These are phyloP conservation scores for Ptychadena robeensis DNA, from an alignment of 2,797 vertebrate species.

Conservation along the genomic window DNA sequence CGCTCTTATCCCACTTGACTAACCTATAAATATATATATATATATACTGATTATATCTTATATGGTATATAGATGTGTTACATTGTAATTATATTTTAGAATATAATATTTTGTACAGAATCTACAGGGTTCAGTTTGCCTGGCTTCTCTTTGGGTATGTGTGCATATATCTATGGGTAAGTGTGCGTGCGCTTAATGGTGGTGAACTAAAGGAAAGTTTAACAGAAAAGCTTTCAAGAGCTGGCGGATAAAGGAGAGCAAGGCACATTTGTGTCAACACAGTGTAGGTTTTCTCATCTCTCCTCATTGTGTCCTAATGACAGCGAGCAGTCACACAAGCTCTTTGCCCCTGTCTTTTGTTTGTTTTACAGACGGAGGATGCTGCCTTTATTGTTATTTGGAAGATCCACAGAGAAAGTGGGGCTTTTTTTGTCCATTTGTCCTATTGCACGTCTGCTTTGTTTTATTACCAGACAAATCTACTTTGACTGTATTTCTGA, in stretches of 20 bases:
- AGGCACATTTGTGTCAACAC: slow-evolving; percentile 87
- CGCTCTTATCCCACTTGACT: slow-evolving; percentile 49
- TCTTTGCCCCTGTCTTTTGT: slow-evolving; percentile 79
- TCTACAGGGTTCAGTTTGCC: slow-evolving; percentile 60
- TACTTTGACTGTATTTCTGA: slow-evolving; percentile 68
- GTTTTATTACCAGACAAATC: slow-evolving; percentile 81
- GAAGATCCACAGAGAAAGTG: slow-evolving; percentile 86
- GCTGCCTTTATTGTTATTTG: slow-evolving; percentile 80
- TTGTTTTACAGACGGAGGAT: slow-evolving; percentile 78
- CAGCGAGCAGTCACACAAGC: slow-evolving; percentile 80
- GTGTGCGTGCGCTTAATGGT: slow-evolving; percentile 75
- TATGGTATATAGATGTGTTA: slow-evolving; percentile 35
- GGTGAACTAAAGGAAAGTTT: slow-evolving; percentile 83
- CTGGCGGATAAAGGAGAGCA: slow-evolving; percentile 80
- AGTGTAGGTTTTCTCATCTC: slow-evolving; percentile 84
- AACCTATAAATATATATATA: slow-evolving; percentile 23
- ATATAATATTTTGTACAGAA: neutral
- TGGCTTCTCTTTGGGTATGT: slow-evolving; percentile 71
- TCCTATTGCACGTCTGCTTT: slow-evolving; percentile 75
- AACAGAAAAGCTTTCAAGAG: slow-evolving; percentile 87
- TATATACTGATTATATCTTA: slow-evolving; percentile 9
- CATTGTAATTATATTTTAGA: too few species aligned
- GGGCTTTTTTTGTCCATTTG: slow-evolving; percentile 73
- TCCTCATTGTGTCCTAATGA: slow-evolving; percentile 87
- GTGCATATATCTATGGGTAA: neutral